Conservation (phyloP, 2,113 vertebrate genomes). For the Capreolus pygargus region DNA sequence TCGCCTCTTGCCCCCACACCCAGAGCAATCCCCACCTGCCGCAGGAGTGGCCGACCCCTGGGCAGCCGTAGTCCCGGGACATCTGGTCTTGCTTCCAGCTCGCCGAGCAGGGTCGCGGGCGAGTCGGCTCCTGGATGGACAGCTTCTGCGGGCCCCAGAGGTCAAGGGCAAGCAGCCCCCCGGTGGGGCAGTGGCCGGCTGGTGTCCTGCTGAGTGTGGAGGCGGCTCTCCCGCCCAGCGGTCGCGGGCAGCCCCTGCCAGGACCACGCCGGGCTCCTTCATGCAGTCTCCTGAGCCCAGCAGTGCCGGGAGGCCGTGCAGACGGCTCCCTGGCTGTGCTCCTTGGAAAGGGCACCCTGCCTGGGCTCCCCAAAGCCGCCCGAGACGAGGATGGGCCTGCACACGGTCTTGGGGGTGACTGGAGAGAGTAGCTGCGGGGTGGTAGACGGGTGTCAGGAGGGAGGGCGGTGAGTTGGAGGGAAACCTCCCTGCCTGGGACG, state of each 20-base stretch:
- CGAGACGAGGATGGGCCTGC: fast-evolving
- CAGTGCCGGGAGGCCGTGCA: fast-evolving
- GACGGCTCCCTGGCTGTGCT: fast-evolving
- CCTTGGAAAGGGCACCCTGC: fast-evolving
- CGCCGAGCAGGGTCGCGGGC: fast-evolving
- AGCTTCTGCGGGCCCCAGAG: too few species aligned
- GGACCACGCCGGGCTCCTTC: fast-evolving
- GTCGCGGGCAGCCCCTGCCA: fast-evolving
- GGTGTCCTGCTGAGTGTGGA: fast-evolving
- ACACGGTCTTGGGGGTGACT: background rate
- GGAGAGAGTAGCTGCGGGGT: background rate
- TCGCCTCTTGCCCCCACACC: fast-evolving
- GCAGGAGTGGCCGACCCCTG: fast-evolving
- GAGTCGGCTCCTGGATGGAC: background rate
- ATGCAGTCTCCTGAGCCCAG: fast-evolving
- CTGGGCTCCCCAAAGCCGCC: background rate
- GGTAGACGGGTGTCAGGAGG: too few species aligned
- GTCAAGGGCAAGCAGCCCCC: background rate
- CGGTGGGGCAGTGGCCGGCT: fast-evolving
- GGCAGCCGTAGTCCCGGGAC: background rate
- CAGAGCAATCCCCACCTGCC: fast-evolving
- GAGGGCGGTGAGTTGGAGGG: background rate
- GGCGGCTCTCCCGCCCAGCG: fast-evolving
- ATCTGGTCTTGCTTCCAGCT: background rate
- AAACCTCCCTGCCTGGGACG: background rate